Conservation (phyloP, 2,888 invertebrate genomes). For the Lepidochitona cinerea region DNA sequence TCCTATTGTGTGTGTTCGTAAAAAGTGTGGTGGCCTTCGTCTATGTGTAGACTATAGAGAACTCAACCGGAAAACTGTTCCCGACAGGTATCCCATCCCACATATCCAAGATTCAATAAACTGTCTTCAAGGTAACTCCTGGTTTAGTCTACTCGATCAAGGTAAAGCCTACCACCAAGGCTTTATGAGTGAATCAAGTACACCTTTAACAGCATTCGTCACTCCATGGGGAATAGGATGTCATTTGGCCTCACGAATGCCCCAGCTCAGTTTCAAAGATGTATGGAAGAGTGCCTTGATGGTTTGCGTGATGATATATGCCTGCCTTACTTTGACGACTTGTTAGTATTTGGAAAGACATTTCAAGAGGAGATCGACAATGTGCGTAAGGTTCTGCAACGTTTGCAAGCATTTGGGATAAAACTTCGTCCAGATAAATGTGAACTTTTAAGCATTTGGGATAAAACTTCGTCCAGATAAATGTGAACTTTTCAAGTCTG, state of each 20-base stretch:
- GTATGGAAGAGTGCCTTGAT: conserved; percentile 14
- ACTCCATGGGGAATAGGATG: conserved; percentile 24
- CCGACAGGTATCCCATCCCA: conserved; percentile 26
- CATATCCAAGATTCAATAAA: conserved; percentile 23
- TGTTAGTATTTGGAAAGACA: conserved; percentile 1
- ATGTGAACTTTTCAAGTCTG: background rate
- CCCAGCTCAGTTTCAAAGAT: conserved; percentile 13
- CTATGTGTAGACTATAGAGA: conserved; percentile 27
- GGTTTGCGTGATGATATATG: conserved; percentile 14
- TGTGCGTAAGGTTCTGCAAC: conserved; percentile 6
- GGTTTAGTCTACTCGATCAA: conserved; percentile 26
- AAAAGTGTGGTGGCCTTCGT: conserved; percentile 19
- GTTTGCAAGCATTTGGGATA: background rate
- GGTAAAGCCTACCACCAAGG: conserved; percentile 29
- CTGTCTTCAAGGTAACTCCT: conserved; percentile 17
- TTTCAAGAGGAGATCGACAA: conserved; percentile 10
- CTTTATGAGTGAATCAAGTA: conserved; percentile 16
- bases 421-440: too few species aligned
- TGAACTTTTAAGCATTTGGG: too few species aligned
- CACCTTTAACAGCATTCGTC: conserved; percentile 27
- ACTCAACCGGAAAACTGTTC: conserved; percentile 20
- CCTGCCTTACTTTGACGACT: conserved; percentile 17
- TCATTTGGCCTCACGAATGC: conserved; percentile 26
- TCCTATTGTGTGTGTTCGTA: conserved; percentile 22
- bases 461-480: background rate